Evolutionary conservation across 2,888 invertebrate genomes (phyloP).

Genomic region (Lingula anatina): DNA sequence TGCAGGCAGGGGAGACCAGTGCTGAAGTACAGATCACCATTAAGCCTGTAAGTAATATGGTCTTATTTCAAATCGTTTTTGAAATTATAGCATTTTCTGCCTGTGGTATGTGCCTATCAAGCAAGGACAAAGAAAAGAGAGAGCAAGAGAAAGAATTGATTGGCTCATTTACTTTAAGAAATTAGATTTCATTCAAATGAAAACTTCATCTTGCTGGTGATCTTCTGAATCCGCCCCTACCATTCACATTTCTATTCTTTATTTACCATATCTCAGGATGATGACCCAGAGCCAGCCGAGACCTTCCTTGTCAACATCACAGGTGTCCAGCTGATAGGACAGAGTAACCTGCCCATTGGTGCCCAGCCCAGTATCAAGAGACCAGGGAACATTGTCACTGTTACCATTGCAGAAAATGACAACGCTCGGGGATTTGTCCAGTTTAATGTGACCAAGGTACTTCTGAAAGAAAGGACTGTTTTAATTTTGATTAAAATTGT

Average conservation of each 20-base stretch:
- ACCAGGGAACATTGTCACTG: slow-evolving; percentile 26
- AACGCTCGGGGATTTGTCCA: slow-evolving; percentile 42
- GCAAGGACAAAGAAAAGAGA: no score
- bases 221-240: no score
- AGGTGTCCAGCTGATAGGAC: slow-evolving; percentile 26
- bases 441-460: slow-evolving; percentile 41
- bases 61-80: not conserved
- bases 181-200: no score
- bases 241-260: no score
- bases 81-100: no score
- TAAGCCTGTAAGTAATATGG: slow-evolving; percentile 29
- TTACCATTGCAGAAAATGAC: slow-evolving; percentile 46
- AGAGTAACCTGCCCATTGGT: slow-evolving; percentile 13
- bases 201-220: no score
- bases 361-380: slow-evolving; percentile 36
- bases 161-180: no score
- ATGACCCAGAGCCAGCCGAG: slow-evolving; percentile 44
- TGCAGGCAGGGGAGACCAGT: slow-evolving; percentile 27
- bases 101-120: no score
- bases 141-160: no score
- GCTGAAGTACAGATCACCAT: slow-evolving; percentile 34
- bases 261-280: slow-evolving; percentile 40
- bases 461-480: no score
- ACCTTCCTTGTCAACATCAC: slow-evolving; percentile 44
- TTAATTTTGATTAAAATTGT: no score